A percentile compares a stretch with the other conserved stretches of the same genome.
Evolutionary conservation across 64 coral and sea anemone genomes (phyloP).

Genomic region (Porites australiensis): DNA sequence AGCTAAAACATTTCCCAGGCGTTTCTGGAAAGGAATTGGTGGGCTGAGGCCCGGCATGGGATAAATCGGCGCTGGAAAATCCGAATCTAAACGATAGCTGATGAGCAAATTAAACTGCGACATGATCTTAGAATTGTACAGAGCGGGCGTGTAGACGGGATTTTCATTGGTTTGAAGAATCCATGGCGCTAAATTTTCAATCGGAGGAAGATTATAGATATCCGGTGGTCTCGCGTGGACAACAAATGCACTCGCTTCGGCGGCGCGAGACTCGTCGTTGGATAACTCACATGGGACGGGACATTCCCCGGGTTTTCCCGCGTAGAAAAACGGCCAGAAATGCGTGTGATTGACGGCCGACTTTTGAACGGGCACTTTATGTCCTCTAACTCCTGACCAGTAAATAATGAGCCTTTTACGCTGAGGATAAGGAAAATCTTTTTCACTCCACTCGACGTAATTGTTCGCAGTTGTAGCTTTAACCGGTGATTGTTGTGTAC

Average conservation of each 20-base stretch:
- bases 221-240: slow-evolving; percentile 90
- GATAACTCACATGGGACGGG: slow-evolving; percentile 91
- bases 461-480: not conserved
- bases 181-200: slow-evolving; percentile 88
- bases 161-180: slow-evolving; percentile 98
- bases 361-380: slow-evolving; percentile 86
- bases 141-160: slow-evolving; percentile 87
- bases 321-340: slow-evolving; percentile 98
- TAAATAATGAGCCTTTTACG: slow-evolving; percentile 88
- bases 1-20: slow-evolving; percentile 73
- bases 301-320: slow-evolving; percentile 85
- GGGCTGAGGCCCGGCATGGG: slow-evolving; percentile 82
- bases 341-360: slow-evolving; percentile 79
- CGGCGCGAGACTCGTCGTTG: slow-evolving; percentile 72
- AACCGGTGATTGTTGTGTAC: slow-evolving; percentile 25
- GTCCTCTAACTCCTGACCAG: slow-evolving; percentile 85
- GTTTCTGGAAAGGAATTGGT: slow-evolving; percentile 79
- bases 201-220: slow-evolving; percentile 86
- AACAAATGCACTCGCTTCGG: slow-evolving; percentile 88
- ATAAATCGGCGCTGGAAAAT: slow-evolving; percentile 93
- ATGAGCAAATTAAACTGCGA: slow-evolving; percentile 88
- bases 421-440: slow-evolving; percentile 71
- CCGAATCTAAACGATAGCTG: slow-evolving; percentile 93
- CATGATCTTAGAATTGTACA: slow-evolving; percentile 78
- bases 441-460: slow-evolving; percentile 45